Evolutionary conservation across 2,888 invertebrate genomes (phyloP).

Genomic region (Syrphus vitripennis): DNA sequence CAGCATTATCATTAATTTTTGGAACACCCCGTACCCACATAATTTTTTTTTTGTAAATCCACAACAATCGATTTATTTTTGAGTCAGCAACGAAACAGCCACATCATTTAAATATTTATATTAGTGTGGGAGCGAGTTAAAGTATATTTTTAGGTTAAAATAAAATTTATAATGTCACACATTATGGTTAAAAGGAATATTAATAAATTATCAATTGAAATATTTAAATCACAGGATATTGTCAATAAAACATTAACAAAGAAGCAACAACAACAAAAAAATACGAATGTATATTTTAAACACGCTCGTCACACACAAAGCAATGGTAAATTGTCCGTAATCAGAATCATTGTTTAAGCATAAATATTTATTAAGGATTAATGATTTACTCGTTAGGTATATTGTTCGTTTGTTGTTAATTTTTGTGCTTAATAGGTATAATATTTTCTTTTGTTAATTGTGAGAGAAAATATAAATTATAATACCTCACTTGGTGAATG

Average conservation of each 20-base stretch:
- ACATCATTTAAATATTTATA: not conserved
- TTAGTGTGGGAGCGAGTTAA: not conserved
- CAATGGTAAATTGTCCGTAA: not conserved
- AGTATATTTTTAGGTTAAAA: not conserved
- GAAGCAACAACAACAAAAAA: not conserved
- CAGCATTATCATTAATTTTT: not conserved
- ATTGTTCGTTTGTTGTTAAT: not conserved
- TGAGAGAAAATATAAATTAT: not conserved
- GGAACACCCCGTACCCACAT: not conserved
- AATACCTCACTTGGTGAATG: too few species aligned
- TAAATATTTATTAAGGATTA: not conserved
- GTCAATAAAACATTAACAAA: not conserved
- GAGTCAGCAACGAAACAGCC: not conserved
- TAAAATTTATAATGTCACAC: not conserved
- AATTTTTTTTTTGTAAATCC: not conserved
- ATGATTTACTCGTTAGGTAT: not conserved
- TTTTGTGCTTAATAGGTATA: too few species aligned
- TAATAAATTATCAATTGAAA: constrained; percentile 32
- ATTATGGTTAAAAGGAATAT: constrained; percentile 5
- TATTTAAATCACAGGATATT: constrained; percentile 19
- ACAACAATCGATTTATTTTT: not conserved
- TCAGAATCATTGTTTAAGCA: not conserved
- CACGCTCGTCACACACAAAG: not conserved
- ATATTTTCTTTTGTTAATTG: not conserved
- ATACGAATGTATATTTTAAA: not conserved